Percentiles rank a stretch among this genome's conserved stretches.
Conservation (phyloP, 2,888 invertebrate genomes). For the Pheosia tremula region DNA sequence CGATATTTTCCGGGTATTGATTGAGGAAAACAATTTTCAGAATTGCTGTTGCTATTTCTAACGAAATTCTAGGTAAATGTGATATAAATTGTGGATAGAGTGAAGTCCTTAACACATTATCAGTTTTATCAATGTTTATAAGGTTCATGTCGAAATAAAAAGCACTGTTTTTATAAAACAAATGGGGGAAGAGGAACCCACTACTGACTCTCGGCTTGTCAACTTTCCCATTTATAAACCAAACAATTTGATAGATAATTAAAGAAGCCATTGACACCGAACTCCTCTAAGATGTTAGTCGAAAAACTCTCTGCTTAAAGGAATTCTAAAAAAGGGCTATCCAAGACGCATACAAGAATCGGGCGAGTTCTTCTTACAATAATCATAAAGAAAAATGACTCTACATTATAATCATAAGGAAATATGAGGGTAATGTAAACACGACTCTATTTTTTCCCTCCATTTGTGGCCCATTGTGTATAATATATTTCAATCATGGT, state of each 20-base stretch:
- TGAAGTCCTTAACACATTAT: neutral
- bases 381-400: neutral
- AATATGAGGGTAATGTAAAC: neutral
- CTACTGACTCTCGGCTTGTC: too few species aligned
- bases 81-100: neutral
- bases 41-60: neutral
- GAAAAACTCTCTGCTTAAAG: too few species aligned
- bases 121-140: too few species aligned
- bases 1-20: neutral
- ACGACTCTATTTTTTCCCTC: neutral
- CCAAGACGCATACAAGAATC: neutral
- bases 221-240: too few species aligned
- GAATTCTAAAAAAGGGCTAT: too few species aligned
- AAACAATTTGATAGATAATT: too few species aligned
- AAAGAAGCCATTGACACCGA: too few species aligned
- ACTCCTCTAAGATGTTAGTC: too few species aligned
- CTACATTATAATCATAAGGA: conserved; percentile 4
- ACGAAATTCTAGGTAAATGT: neutral
- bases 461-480: neutral
- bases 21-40: neutral
- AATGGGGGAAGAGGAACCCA: too few species aligned
- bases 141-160: too few species aligned
- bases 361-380: neutral
- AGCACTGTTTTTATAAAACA: too few species aligned
- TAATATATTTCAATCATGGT: conserved; percentile 1